Percentiles rank a stretch among this genome's conserved stretches.
Conservation (phyloP, 2,797 vertebrate species). For the Mionectes olivaceus region DNA sequence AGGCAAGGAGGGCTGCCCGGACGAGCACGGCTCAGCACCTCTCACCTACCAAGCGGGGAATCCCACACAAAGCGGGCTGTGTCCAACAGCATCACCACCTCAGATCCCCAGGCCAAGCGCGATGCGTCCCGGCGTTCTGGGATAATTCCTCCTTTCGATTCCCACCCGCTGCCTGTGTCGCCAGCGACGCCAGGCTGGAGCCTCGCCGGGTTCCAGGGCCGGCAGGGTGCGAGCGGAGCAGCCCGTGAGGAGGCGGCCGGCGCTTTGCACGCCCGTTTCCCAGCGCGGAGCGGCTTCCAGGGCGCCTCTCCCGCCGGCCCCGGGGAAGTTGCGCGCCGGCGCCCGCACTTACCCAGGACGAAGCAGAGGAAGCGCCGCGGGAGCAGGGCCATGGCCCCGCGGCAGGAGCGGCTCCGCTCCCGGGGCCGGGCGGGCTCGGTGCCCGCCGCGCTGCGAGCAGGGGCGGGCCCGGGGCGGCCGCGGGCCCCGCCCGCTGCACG, state of each 20-base stretch:
- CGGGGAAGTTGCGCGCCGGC: neutral
- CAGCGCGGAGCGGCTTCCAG: neutral
- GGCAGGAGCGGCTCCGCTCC: neutral
- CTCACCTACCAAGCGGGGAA: neutral
- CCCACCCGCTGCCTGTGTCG: rapidly evolving
- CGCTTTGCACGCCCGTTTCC: neutral
- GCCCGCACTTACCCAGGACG: slow-evolving; percentile 50
- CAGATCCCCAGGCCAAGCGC: neutral
- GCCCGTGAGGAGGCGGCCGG: neutral
- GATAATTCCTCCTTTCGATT: neutral
- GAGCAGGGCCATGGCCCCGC: slow-evolving; percentile 11
- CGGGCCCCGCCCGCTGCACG: neutral
- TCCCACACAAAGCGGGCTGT: neutral
- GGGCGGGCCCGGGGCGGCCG: neutral
- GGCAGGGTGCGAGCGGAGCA: rapidly evolving
- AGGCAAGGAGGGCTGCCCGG: neutral
- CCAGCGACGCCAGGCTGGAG: neutral
- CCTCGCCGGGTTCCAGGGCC: rapidly evolving
- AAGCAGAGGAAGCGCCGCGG: slow-evolving; percentile 57
- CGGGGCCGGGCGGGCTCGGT: neutral
- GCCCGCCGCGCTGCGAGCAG: neutral
- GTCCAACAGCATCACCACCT: neutral
- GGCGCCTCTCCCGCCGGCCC: neutral
- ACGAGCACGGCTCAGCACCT: rapidly evolving
- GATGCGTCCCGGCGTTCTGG: rapidly evolving